phyloP scores from a whole-genome alignment of 2,888 invertebrate species.

The Metacarcinus magister region DNA sequence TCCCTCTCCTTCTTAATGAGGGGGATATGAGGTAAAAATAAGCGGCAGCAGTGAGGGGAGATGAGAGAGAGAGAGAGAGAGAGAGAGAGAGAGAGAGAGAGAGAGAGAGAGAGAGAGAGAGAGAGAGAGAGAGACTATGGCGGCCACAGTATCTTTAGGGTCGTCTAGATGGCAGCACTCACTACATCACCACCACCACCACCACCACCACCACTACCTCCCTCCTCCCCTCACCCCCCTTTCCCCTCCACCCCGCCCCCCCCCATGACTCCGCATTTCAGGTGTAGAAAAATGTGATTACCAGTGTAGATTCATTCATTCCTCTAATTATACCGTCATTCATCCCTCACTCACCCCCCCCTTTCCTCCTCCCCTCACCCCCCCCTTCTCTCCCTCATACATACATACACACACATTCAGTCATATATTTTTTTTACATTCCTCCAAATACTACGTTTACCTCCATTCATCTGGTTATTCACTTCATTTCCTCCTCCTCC shows the following conservation, averaged over 20 bases:
- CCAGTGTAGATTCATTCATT: not conserved
- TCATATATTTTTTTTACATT: not conserved
- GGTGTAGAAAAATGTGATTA: not conserved
- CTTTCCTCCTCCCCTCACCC: not conserved
- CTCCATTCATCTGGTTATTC: conserved; percentile 66
- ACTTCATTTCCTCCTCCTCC: conserved; percentile 44
- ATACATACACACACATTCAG: conserved; percentile 26
- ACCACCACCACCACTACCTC: not conserved
- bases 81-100: not conserved
- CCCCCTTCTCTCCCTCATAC: not conserved
- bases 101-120: not conserved
- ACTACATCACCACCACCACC: conserved; percentile 64
- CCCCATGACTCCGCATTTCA: not conserved
- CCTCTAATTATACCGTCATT: not conserved
- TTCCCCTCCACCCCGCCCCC: conserved; percentile 27
- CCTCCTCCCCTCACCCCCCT: not conserved
- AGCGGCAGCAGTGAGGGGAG: not conserved
- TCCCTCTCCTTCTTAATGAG: conserved; percentile 6
- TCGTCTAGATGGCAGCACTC: conserved; percentile 77
- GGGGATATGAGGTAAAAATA: conserved; percentile 17
- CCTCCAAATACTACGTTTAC: not conserved
- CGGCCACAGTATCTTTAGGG: conserved; percentile 64
- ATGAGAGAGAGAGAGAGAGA: conserved; percentile 32
- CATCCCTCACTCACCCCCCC: not conserved
- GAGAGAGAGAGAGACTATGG: conserved; percentile 60